These are phyloP conservation scores for Nephrotoma flavescens DNA, from an alignment of 2,888 invertebrate genomes.

Conservation along the genomic window DNA sequence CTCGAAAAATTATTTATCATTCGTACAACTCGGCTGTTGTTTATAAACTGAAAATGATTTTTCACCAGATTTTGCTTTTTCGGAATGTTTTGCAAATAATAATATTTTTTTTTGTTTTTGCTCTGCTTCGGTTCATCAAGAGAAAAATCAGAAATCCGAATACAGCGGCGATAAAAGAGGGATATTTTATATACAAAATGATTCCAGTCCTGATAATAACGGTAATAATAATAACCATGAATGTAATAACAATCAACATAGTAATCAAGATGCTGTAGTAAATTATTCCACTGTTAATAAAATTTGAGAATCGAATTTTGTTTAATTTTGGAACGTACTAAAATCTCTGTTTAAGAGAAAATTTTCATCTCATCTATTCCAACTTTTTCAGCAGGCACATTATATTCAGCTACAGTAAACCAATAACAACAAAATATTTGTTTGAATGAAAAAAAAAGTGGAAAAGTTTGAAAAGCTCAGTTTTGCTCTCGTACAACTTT, in stretches of 20 bases:
- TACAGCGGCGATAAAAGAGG: neutral
- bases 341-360: too few species aligned
- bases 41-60: neutral
- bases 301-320: too few species aligned
- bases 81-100: neutral
- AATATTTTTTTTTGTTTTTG: neutral
- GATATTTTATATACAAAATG: neutral
- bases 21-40: neutral
- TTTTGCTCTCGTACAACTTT: neutral
- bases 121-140: neutral
- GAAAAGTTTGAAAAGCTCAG: neutral
- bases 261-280: too few species aligned
- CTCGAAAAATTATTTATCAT: neutral
- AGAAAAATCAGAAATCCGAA: neutral
- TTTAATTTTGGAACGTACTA: too few species aligned
- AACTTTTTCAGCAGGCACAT: neutral
- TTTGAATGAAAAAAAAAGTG: neutral
- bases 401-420: neutral
- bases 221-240: neutral
- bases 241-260: neutral
- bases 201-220: neutral
- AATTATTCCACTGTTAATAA: too few species aligned
- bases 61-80: neutral
- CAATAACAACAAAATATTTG: neutral
- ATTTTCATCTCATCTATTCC: neutral